Evolutionary conservation across 2,797 vertebrate genomes (phyloP).

Genomic region (Tachyglossus aculeatus): DNA sequence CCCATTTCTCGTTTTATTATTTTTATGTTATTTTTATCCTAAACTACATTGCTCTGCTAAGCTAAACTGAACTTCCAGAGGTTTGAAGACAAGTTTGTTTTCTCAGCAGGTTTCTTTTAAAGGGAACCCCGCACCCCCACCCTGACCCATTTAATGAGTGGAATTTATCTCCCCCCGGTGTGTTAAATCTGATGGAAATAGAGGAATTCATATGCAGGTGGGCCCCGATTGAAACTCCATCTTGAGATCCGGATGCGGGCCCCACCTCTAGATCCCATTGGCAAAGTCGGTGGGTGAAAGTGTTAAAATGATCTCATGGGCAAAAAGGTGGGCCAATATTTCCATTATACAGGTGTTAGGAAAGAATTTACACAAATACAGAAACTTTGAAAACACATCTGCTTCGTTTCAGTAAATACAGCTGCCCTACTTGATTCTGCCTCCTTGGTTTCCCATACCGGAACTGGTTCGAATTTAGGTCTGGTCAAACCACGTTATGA

Average conservation of each 20-base stretch:
- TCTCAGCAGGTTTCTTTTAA: conserved; percentile 62
- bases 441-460: neutral
- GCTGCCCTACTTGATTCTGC: neutral
- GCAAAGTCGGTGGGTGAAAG: conserved; percentile 49
- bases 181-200: conserved; percentile 58
- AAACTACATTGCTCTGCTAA: conserved; percentile 1
- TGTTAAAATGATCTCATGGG: conserved; percentile 61
- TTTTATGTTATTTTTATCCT: conserved; percentile 3
- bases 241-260: conserved; percentile 46
- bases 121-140: conserved; percentile 41
- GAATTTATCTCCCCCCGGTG: conserved; percentile 17
- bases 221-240: conserved; percentile 35
- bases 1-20: conserved; percentile 64
- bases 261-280: conserved; percentile 34
- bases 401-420: conserved; percentile 15
- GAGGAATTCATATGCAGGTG: conserved; percentile 56
- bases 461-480: conserved; percentile 32
- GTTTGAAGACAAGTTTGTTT: conserved; percentile 65
- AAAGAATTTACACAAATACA: conserved; percentile 8
- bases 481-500: neutral
- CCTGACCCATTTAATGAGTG: conserved; percentile 9
- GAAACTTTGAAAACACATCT: conserved; percentile 15
- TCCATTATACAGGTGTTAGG: conserved; percentile 59
- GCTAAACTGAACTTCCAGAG: conserved; percentile 42
- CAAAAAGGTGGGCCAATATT: conserved; percentile 30